A percentile compares a stretch with the other conserved stretches of the same genome.
phyloP scores from a whole-genome alignment of 1,140 invertebrate species.

The Drosophila carrolli region DNA sequence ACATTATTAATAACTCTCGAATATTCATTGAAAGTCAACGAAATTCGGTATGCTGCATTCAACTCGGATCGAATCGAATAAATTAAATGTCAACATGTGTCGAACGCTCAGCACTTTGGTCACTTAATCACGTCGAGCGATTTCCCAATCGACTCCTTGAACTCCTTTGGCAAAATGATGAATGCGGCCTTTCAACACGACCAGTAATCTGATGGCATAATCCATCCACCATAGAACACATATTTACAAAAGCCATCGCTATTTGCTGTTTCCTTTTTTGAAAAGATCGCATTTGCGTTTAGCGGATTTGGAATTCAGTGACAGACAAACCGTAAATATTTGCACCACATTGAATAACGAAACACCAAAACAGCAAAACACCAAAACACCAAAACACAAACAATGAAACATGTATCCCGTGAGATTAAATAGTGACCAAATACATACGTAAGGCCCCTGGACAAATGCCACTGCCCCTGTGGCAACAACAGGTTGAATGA shows the following conservation, averaged over 20 bases:
- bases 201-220: conserved; percentile 13
- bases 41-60: conserved; percentile 20
- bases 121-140: conserved; percentile 67
- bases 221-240: not conserved
- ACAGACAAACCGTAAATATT: conserved; percentile 37
- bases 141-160: conserved; percentile 11
- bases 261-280: conserved; percentile 17
- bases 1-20: conserved; percentile 58
- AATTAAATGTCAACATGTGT: conserved; percentile 74
- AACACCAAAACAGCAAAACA: not conserved
- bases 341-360: conserved; percentile 32
- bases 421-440: conserved; percentile 33
- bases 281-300: conserved; percentile 15
- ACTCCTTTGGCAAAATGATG: conserved; percentile 18
- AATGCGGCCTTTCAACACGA: conserved; percentile 8
- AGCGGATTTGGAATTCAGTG: conserved; percentile 31
- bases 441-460: conserved; percentile 21
- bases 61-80: conserved; percentile 44
- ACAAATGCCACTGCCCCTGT: conserved; percentile 23
- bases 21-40: conserved; percentile 68
- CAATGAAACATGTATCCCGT: conserved; percentile 20
- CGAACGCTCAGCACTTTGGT: conserved; percentile 17
- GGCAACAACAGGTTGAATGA: conserved; percentile 50
- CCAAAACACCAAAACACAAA: not conserved
- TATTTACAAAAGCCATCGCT: not conserved